These are phyloP conservation scores for Seriola aureovittata DNA, from an alignment of 2,113 vertebrate genomes.

Conservation along the genomic window DNA sequence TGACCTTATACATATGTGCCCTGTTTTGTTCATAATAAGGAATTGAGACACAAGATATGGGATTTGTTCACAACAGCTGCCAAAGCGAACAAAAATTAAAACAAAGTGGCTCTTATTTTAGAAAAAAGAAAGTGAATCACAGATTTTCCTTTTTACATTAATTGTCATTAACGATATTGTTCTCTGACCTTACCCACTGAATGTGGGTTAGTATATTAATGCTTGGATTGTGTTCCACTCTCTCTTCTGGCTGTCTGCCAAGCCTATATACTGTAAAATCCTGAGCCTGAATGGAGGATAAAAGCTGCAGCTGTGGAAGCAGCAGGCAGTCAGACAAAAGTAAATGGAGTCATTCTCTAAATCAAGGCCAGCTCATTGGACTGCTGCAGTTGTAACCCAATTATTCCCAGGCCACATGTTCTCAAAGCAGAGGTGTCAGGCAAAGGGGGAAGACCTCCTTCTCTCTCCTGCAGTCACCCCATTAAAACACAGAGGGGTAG, in stretches of 20 bases:
- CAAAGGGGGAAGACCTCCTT: constrained; percentile 58
- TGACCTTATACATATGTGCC: background rate
- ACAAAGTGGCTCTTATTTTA: no score
- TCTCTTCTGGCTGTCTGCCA: constrained; percentile 60
- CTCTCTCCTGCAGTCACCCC: constrained; percentile 46
- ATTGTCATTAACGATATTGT: background rate
- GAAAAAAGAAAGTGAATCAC: no score
- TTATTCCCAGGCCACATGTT: constrained; percentile 77
- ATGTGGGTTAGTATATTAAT: constrained; percentile 43
- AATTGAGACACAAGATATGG: no score
- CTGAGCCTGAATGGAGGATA: constrained; percentile 53
- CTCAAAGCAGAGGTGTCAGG: constrained; percentile 33
- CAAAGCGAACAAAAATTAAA: background rate
- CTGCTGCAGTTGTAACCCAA: constrained; percentile 68
- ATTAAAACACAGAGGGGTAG: constrained; percentile 42
- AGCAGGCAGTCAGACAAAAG: constrained; percentile 65
- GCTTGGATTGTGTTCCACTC: constrained; percentile 38
- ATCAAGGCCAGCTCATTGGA: constrained; percentile 66
- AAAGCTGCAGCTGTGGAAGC: constrained; percentile 66
- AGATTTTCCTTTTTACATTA: no score
- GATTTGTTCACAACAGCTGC: background rate
- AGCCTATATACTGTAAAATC: constrained; percentile 52
- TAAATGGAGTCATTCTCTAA: constrained; percentile 71
- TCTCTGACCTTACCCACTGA: background rate
- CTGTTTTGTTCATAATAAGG: no score